A percentile compares a stretch with the other conserved stretches of the same genome.
Evolutionary conservation across 2,797 vertebrate genomes (phyloP).

Genomic region (Tokudaia tokunoshimensis): DNA sequence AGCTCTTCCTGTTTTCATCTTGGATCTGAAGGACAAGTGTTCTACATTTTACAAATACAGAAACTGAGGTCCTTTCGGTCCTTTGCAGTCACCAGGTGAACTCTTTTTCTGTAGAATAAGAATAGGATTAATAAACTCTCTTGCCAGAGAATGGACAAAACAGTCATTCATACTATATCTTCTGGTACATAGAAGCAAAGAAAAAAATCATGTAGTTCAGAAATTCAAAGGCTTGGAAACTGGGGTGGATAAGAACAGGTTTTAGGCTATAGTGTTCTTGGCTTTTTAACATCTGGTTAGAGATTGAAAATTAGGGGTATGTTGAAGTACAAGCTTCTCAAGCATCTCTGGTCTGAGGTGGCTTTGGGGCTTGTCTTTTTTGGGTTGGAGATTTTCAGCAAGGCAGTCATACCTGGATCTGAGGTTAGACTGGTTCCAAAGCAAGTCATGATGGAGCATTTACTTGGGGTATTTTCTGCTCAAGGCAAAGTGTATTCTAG

Average conservation of each 20-base stretch:
- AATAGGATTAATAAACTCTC: not conserved
- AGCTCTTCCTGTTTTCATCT: not conserved
- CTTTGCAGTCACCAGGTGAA: not conserved
- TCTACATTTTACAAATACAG: not conserved
- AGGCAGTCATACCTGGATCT: not conserved
- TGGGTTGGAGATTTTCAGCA: not conserved
- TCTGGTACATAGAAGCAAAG: not conserved
- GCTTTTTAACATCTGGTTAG: not conserved
- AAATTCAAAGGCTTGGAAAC: not conserved
- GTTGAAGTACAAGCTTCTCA: not conserved
- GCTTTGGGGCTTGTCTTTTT: not conserved
- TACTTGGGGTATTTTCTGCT: not conserved
- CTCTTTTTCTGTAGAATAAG: not conserved
- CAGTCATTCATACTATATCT: not conserved
- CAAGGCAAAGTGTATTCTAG: not conserved
- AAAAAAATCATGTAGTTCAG: not conserved
- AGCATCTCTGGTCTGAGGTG: not conserved
- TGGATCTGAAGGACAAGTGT: not conserved
- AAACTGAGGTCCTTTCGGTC: not conserved
- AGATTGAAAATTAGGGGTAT: not conserved
- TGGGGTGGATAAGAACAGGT: not conserved
- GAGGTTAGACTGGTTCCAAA: not conserved
- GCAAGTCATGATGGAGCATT: not conserved
- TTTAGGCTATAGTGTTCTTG: not conserved
- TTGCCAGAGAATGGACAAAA: not conserved